Base-by-base conservation (phyloP, 2,888 invertebrate genomes). In the Anodontia alba region DNA sequence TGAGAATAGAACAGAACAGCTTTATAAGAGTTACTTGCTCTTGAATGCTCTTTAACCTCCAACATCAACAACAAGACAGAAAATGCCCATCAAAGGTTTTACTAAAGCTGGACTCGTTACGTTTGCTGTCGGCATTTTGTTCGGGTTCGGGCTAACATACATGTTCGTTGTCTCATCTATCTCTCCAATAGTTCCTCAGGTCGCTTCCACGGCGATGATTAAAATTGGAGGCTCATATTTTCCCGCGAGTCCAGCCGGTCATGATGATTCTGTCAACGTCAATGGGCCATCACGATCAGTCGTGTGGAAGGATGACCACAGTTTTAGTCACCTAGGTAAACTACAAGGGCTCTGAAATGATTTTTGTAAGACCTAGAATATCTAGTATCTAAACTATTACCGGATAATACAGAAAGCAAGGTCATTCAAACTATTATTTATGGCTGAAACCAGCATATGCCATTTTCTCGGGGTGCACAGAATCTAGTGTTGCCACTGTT, bases 91-190 rank as follows among this genome's bases (percentile, higher is more conserved):
- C 20, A 62, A 23, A 62, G 75, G 38, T n/a, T 49, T 84, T n/a
- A 67, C 84, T 38, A 76, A 77, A 71, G 67, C 76, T 20, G 79
- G 69, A 49, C 74, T 91, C 51, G 80, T 86, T 46, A 89, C 88
- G 42, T 86, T 88, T 81, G 78, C 71, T 43, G 80, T 88, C 2
- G 89, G 89, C 46, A 83, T 89, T 70, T 74, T 85, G n/a, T 85
- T 88, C 71, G 89, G 90, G 20, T 83, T 88, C 69, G 84, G 78
- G 15, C 82, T 87, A 38, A 87, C 89, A 1, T 88, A 88, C 73
- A 85, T 87, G 66, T 78, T 78, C 76, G 49, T 71, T 26, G 73
- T 81, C 54, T 82, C 76, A 7, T 80, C 76, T n/a, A 54, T 73
- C 20, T 73, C 72, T 29, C 49, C 70, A 23, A 49, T 69, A 2